A percentile compares a stretch with the other conserved stretches of the same genome.
These are phyloP conservation scores for Cynopterus sphinx DNA, from an alignment of 2,797 vertebrate species.

Conservation along the genomic window DNA sequence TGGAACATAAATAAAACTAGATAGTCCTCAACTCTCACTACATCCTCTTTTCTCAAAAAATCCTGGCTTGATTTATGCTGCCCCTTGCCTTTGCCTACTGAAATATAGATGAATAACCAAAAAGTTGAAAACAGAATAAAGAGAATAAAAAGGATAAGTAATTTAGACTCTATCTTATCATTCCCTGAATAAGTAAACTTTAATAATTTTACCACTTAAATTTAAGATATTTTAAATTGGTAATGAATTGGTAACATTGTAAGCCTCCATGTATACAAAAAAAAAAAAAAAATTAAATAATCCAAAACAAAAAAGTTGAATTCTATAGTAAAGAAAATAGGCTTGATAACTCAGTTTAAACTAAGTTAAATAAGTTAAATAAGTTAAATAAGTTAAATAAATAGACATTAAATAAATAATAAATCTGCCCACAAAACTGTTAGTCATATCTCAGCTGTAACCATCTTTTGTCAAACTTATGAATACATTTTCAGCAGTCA, in stretches of 20 bases:
- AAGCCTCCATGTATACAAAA: not conserved
- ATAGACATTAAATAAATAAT: not conserved
- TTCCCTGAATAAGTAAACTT: not conserved
- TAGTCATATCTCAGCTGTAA: not conserved
- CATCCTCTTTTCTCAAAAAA: not conserved
- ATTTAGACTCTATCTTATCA: not conserved
- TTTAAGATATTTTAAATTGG: not conserved
- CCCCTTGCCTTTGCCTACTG: not conserved
- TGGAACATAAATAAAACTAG: not conserved
- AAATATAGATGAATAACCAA: not conserved
- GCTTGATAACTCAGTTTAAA: not conserved
- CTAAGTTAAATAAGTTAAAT: not conserved
- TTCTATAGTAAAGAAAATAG: not conserved
- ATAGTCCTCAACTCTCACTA: not conserved
- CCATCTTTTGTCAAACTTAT: not conserved
- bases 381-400: too few relatives aligned
- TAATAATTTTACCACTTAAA: not conserved
- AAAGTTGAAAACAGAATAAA: not conserved
- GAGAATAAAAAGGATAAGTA: not conserved
- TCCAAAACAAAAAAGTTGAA: not conserved
- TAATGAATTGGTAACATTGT: not conserved
- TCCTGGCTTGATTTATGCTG: not conserved
- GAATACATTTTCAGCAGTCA: not conserved
- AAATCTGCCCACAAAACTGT: not conserved
- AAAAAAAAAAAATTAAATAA: conserved; percentile 1